Conservation (phyloP, 1,140 invertebrate genomes). For the Pararge aegeria region DNA sequence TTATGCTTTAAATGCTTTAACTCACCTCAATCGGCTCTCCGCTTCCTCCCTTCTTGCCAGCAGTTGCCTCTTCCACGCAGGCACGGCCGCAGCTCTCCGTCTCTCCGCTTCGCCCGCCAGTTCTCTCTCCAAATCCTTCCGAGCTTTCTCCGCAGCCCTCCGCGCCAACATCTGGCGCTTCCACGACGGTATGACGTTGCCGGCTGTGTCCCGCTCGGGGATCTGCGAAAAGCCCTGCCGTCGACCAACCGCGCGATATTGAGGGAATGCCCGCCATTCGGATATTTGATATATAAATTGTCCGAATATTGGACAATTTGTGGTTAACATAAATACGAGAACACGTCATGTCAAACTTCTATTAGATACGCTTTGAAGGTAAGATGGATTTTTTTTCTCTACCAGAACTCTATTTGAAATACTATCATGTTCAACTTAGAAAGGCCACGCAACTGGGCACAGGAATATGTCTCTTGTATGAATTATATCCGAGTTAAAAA, state of each 20-base stretch:
- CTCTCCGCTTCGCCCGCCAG: conserved; percentile 91
- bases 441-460: too few species aligned
- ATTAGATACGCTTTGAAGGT: too few species aligned
- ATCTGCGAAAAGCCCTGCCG: conserved; percentile 84
- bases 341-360: too few species aligned
- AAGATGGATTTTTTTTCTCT: too few species aligned
- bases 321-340: too few species aligned
- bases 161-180: conserved; percentile 96
- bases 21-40: conserved; percentile 85
- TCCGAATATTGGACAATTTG: too few species aligned
- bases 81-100: conserved; percentile 91
- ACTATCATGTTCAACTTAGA: too few species aligned
- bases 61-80: conserved; percentile 95
- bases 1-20: not conserved
- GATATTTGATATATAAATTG: not conserved
- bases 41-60: conserved; percentile 89
- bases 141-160: conserved; percentile 94
- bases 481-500: too few species aligned
- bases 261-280: conserved; percentile 30
- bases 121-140: conserved; percentile 93
- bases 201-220: conserved; percentile 92
- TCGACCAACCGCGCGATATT: conserved; percentile 60
- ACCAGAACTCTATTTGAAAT: too few species aligned
- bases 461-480: too few species aligned
- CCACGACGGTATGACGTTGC: conserved; percentile 94